phyloP scores from a whole-genome alignment of 2,888 invertebrate species.

The Hofmannophila pseudospretella region DNA sequence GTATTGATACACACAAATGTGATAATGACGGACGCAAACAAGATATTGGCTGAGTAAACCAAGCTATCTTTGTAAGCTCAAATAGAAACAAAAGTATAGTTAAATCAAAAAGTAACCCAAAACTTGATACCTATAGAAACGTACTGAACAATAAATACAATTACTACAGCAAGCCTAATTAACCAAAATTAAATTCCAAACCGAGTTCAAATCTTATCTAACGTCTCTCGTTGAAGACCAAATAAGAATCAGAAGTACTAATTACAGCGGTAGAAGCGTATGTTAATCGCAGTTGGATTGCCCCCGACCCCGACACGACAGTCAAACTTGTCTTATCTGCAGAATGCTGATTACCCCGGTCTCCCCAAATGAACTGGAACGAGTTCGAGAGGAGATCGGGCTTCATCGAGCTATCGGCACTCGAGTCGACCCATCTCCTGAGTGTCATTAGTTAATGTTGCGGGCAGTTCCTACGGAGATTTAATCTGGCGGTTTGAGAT shows the following conservation, averaged over 20 bases:
- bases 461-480: constrained; percentile 56
- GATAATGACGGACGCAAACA: too few relatives aligned
- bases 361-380: constrained; percentile 49
- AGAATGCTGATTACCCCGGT: constrained; percentile 39
- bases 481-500: constrained; percentile 53
- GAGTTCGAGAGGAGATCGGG: constrained; percentile 18
- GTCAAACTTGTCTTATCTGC: constrained; percentile 28
- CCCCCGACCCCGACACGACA: neutral
- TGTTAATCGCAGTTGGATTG: constrained; percentile 27
- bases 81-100: too few relatives aligned
- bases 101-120: too few relatives aligned
- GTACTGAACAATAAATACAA: too few relatives aligned
- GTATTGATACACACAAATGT: too few relatives aligned
- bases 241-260: neutral
- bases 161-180: too few relatives aligned
- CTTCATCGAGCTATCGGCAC: constrained; percentile 32
- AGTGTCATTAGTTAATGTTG: constrained; percentile 67
- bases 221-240: too few relatives aligned
- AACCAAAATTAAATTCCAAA: too few relatives aligned
- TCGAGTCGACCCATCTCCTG: constrained; percentile 43
- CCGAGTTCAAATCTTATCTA: too few relatives aligned
- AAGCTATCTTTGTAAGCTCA: too few relatives aligned
- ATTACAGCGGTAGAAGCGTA: constrained; percentile 20
- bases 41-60: too few relatives aligned
- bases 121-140: too few relatives aligned